Percentiles rank a stretch among this genome's conserved stretches.
Evolutionary conservation across 2,888 invertebrate species (phyloP).

Genomic region (Euplagia quadripunctaria): DNA sequence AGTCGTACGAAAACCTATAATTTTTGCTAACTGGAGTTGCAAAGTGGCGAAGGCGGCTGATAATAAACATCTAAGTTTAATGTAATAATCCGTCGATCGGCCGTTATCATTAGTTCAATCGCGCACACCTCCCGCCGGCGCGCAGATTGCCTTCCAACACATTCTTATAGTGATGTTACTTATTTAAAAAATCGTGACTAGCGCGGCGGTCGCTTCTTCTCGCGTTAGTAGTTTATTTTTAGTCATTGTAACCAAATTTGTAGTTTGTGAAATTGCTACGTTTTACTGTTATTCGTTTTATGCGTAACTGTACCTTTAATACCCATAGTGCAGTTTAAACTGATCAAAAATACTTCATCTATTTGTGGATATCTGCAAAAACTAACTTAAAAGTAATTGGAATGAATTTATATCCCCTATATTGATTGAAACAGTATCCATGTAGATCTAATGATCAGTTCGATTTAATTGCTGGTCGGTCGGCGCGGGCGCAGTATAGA

Average conservation of each 20-base stretch:
- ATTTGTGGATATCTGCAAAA: constrained; percentile 1
- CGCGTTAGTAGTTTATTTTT: constrained; percentile 36
- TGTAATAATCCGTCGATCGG: constrained; percentile 85
- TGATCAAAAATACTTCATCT: neutral
- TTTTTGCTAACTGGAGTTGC: constrained; percentile 71
- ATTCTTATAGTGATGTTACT: constrained; percentile 76
- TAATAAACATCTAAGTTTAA: constrained; percentile 78
- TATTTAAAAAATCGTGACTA: constrained; percentile 52
- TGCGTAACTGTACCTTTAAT: constrained; percentile 21
- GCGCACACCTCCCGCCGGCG: constrained; percentile 82
- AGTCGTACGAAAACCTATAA: constrained; percentile 27
- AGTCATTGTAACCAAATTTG: constrained; percentile 24
- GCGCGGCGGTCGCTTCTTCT: constrained; percentile 33
- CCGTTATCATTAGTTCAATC: constrained; percentile 84
- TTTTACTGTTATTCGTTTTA: constrained; percentile 33
- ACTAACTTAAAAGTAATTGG: constrained; percentile 10
- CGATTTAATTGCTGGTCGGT: constrained; percentile 62
- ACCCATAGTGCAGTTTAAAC: neutral
- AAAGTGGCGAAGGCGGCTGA: constrained; percentile 68
- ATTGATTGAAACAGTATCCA: constrained; percentile 56
- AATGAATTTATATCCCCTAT: neutral
- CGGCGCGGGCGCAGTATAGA: constrained; percentile 75
- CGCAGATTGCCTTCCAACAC: constrained; percentile 77
- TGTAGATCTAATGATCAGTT: constrained; percentile 52
- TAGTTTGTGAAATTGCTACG: constrained; percentile 27